A percentile compares a stretch with the other conserved stretches of the same genome.
Evolutionary conservation across 2,113 vertebrate species (phyloP).

Genomic region (Pseudorectes ferrugineus): DNA sequence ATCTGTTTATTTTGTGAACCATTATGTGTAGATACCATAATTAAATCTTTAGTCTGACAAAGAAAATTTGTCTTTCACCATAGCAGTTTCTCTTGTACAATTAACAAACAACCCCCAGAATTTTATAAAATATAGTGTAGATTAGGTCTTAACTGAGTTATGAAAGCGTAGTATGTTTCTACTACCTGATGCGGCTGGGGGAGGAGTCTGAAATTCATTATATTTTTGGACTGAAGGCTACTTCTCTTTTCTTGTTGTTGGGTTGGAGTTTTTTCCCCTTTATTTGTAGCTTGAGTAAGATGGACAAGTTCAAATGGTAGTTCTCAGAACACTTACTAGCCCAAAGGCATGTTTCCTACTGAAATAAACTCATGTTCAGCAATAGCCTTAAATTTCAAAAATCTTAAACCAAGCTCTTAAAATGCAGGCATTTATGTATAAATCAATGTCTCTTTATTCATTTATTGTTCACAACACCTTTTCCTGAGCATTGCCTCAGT

Average conservation of each 20-base stretch:
- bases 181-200: not conserved
- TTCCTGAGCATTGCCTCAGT: not conserved
- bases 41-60: not conserved
- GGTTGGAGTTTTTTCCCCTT: fast-evolving
- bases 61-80: not conserved
- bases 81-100: not conserved
- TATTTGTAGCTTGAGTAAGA: not conserved
- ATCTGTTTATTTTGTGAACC: not conserved
- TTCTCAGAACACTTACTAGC: not conserved
- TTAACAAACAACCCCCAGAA: fast-evolving
- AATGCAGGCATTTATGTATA: not conserved
- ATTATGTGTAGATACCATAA: not conserved
- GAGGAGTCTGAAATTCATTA: not conserved
- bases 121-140: not conserved
- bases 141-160: not conserved
- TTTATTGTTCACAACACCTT: not conserved
- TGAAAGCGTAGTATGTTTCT: not conserved
- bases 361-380: not conserved
- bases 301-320: not conserved
- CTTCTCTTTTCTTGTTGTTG: not conserved
- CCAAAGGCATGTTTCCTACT: not conserved
- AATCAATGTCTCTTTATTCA: not conserved
- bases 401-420: not conserved
- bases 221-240: not conserved
- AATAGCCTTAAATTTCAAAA: not conserved